These are phyloP conservation scores for Macropis europaea DNA, from an alignment of 2,888 invertebrate species.

Conservation along the genomic window DNA sequence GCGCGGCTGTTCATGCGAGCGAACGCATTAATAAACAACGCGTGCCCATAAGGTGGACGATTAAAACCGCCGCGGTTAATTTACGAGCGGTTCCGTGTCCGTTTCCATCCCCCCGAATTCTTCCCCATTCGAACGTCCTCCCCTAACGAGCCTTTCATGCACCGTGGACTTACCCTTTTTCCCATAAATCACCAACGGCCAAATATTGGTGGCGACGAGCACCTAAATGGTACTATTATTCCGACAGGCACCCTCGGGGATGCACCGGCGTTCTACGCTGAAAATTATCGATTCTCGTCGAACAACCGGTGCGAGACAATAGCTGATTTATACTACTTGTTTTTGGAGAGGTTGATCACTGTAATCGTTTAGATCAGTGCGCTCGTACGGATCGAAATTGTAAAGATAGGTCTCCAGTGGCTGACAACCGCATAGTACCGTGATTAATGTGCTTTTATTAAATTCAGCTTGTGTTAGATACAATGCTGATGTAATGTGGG, in stretches of 20 bases:
- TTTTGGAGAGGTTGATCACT: constrained; percentile 21
- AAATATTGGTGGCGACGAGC: constrained; percentile 55
- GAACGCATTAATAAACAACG: constrained; percentile 71
- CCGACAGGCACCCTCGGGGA: constrained; percentile 26
- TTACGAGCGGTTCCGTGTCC: constrained; percentile 55
- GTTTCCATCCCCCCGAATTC: constrained; percentile 21
- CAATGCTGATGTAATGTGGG: no score
- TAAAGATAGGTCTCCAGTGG: no score
- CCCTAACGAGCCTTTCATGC: constrained; percentile 63
- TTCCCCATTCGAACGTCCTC: constrained; percentile 24
- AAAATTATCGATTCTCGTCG: constrained; percentile 8
- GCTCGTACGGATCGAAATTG: no score
- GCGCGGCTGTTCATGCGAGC: constrained; percentile 50
- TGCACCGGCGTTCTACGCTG: not conserved
- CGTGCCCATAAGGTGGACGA: constrained; percentile 62
- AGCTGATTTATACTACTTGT: constrained; percentile 34
- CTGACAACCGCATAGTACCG: no score
- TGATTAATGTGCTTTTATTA: no score
- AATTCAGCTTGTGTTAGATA: no score
- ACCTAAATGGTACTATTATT: constrained; percentile 35
- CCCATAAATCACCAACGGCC: constrained; percentile 53
- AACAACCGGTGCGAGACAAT: constrained; percentile 19
- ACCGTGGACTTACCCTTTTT: constrained; percentile 51
- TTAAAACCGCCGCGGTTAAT: constrained; percentile 67
- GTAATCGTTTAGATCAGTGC: no score